phyloP scores from a whole-genome alignment of 2,888 invertebrate genomes.

The Nomada ruficornis region DNA sequence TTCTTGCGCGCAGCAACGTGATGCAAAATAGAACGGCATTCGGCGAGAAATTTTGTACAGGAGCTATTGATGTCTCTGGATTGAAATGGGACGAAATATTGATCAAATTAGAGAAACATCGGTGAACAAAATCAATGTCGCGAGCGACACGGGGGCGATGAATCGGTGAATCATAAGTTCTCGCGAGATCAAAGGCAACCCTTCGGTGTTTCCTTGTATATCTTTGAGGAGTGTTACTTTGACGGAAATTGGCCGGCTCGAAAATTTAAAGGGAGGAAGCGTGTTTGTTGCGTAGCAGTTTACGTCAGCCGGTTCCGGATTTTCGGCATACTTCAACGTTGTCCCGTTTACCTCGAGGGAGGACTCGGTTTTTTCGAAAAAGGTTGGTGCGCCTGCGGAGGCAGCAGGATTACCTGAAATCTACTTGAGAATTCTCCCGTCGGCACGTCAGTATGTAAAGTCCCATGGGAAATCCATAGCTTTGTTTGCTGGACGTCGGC shows the following conservation, averaged over 20 bases:
- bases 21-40: slow-evolving; percentile 5
- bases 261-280: neutral
- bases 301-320: slow-evolving; percentile 17
- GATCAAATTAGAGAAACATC: neutral
- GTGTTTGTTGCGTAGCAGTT: neutral
- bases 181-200: neutral
- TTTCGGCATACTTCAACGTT: slow-evolving; percentile 34
- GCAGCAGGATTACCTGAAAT: slow-evolving; percentile 75
- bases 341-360: slow-evolving; percentile 33
- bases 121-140: neutral
- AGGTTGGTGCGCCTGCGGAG: slow-evolving; percentile 54
- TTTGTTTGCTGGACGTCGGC: slow-evolving; percentile 74
- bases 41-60: slow-evolving; percentile 3
- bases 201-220: neutral
- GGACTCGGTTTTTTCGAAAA: slow-evolving; percentile 45
- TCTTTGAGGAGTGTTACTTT: neutral
- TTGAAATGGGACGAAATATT: neutral
- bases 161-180: slow-evolving; percentile 9
- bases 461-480: slow-evolving; percentile 79
- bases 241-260: neutral
- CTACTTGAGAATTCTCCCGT: slow-evolving; percentile 77
- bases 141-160: neutral
- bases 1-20: slow-evolving; percentile 9
- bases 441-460: slow-evolving; percentile 75
- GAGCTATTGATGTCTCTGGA: neutral